These are phyloP conservation scores for Scaeva pyrastri DNA, from an alignment of 2,888 invertebrate species.

Conservation along the genomic window DNA sequence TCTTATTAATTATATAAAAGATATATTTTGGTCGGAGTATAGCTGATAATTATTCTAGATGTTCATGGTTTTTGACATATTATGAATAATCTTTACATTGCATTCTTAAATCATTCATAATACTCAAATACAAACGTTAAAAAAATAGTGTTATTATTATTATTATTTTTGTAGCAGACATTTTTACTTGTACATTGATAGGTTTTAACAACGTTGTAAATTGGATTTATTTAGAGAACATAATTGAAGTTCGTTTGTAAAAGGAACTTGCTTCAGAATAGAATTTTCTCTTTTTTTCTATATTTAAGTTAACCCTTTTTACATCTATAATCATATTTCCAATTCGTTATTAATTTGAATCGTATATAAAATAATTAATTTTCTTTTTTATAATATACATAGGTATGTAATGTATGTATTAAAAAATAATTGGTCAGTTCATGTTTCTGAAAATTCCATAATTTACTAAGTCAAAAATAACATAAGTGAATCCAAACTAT, in stretches of 20 bases:
- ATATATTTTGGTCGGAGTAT: background rate
- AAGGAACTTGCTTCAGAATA: slow-evolving; percentile 24
- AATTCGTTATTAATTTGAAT: no score
- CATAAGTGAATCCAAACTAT: no score
- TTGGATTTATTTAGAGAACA: background rate
- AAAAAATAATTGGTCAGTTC: no score
- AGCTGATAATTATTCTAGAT: background rate
- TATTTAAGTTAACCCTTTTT: background rate
- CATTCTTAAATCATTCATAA: no score
- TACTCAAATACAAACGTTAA: no score
- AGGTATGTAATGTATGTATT: no score
- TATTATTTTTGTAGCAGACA: background rate
- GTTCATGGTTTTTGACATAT: background rate
- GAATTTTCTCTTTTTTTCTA: background rate
- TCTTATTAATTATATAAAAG: background rate
- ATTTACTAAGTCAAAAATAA: no score
- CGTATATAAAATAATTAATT: no score
- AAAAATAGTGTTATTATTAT: background rate
- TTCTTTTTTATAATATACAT: no score
- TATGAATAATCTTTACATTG: background rate
- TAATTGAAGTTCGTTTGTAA: slow-evolving; percentile 36
- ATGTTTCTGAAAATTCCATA: no score
- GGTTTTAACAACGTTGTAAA: slow-evolving; percentile 6
- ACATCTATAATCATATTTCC: background rate
- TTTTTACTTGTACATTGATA: slow-evolving; percentile 5